A percentile compares a stretch with the other conserved stretches of the same genome.
Conservation (phyloP, 2,888 invertebrate species). For the Ctenicera cuprea region DNA sequence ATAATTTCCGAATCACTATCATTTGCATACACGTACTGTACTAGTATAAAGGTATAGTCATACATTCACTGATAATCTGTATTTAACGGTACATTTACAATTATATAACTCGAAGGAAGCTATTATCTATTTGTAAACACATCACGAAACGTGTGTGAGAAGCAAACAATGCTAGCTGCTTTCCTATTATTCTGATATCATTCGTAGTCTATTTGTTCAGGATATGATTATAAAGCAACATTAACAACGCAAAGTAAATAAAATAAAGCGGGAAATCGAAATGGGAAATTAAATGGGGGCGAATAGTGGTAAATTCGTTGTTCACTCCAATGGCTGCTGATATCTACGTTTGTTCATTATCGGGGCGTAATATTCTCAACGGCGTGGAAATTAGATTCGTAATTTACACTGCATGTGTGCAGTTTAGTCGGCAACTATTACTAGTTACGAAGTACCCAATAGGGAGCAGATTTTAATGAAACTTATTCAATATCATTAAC, state of each 20-base stretch:
- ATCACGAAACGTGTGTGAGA: constrained; percentile 10
- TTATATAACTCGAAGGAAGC: not conserved
- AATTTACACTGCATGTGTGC: constrained; percentile 9
- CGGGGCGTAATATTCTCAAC: constrained; percentile 19
- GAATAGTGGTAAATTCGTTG: constrained; percentile 10
- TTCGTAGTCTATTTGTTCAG: constrained; percentile 25
- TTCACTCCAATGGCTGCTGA: constrained; percentile 11
- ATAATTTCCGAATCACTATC: too few species aligned
- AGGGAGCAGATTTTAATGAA: not conserved
- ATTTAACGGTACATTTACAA: too few species aligned
- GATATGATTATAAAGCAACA: constrained; percentile 27
- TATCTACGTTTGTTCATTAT: constrained; percentile 27
- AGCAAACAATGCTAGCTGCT: constrained; percentile 6
- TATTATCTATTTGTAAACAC: constrained; percentile 1
- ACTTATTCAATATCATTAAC: not conserved
- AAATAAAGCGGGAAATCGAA: constrained; percentile 27
- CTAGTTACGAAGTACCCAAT: too few species aligned
- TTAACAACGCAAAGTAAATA: constrained; percentile 5
- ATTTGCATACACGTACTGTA: too few species aligned
- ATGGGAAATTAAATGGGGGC: constrained; percentile 31
- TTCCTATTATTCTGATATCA: constrained; percentile 6
- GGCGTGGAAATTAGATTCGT: constrained; percentile 12
- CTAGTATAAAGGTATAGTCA: too few species aligned
- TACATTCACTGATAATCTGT: too few species aligned
- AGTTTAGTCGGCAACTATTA: not conserved